A percentile compares a stretch with the other conserved stretches of the same genome.
phyloP scores from a whole-genome alignment of 2,797 vertebrate species.

The Esox lucius region DNA sequence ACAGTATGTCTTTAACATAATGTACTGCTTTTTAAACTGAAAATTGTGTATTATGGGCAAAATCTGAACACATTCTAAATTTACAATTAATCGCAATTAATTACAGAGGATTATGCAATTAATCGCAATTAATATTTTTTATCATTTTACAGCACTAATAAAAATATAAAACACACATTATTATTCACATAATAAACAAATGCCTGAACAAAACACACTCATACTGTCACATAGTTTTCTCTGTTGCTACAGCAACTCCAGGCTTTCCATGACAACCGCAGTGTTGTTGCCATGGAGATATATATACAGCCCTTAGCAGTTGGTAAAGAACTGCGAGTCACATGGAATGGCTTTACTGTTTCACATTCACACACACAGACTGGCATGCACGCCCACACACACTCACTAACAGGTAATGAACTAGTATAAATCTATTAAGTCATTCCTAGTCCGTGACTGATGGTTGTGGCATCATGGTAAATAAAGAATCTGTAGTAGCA shows the following conservation, averaged over 20 bases:
- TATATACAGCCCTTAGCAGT: constrained; percentile 84
- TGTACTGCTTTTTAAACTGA: no score
- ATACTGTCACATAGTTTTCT: constrained; percentile 81
- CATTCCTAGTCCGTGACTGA: neutral
- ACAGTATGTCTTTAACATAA: no score
- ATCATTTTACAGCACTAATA: no score
- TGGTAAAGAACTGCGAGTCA: constrained; percentile 78
- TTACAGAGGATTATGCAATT: no score
- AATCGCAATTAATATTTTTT: no score
- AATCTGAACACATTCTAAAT: no score
- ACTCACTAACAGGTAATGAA: neutral
- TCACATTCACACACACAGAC: constrained; percentile 25
- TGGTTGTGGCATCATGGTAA: neutral
- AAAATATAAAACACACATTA: neutral
- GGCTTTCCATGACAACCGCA: constrained; percentile 89
- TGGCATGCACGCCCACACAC: constrained; percentile 9
- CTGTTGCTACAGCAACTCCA: constrained; percentile 86
- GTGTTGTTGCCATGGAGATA: constrained; percentile 82
- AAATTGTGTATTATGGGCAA: no score
- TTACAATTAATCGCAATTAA: no score
- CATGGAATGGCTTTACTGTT: constrained; percentile 58
- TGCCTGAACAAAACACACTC: constrained; percentile 26
- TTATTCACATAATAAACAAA: neutral
- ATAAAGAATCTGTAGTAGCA: neutral
- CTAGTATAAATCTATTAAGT: neutral